phyloP scores from a whole-genome alignment of 2,113 vertebrate genomes.

The Rhinolophus ferrumequinum region DNA sequence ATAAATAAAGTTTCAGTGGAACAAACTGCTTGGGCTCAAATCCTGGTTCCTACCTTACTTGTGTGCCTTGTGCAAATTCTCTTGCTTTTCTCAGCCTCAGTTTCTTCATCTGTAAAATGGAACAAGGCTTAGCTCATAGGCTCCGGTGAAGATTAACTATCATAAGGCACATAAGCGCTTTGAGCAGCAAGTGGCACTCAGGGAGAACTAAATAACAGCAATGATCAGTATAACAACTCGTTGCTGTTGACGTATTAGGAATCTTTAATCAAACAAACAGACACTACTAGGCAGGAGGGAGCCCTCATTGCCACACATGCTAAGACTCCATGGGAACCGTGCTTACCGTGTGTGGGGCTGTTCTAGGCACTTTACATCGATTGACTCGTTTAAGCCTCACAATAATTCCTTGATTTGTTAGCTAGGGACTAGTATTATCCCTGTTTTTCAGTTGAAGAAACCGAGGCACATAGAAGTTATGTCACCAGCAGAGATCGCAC shows the following conservation, averaged over 20 bases:
- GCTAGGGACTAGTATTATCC: neutral
- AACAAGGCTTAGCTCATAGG: neutral
- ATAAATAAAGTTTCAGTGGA: neutral
- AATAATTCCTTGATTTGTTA: neutral
- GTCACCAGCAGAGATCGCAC: neutral
- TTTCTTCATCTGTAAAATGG: neutral
- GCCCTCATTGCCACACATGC: neutral
- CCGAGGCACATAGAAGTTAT: neutral
- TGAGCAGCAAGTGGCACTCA: neutral
- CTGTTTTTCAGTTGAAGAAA: neutral
- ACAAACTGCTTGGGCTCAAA: neutral
- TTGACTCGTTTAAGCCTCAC: neutral
- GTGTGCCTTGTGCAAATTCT: neutral
- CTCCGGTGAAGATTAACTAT: neutral
- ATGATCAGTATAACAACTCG: neutral
- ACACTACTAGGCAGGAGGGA: neutral
- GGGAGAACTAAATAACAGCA: neutral
- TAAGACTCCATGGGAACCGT: neutral
- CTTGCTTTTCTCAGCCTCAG: neutral
- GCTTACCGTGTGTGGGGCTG: neutral
- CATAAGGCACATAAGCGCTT: neutral
- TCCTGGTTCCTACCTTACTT: neutral
- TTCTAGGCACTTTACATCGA: neutral
- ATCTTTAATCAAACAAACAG: neutral
- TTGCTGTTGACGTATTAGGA: neutral